phyloP scores from a whole-genome alignment of 2,888 invertebrate species.

The Drosophila stalkeri region DNA sequence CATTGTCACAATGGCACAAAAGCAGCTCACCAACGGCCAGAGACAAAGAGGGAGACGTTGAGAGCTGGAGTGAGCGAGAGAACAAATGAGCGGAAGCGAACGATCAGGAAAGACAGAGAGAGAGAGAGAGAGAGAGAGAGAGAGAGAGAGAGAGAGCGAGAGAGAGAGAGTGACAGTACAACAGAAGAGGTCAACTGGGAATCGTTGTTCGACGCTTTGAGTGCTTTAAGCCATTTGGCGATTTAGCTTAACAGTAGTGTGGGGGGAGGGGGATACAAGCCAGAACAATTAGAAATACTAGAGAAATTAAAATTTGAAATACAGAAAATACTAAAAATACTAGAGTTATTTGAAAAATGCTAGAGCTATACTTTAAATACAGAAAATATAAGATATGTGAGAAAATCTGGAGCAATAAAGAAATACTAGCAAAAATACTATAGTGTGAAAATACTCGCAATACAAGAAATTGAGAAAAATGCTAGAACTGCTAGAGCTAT shows the following conservation, averaged over 20 bases:
- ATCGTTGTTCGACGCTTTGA: conserved; percentile 18
- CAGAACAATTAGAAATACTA: neutral
- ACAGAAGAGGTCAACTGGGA: conserved; percentile 40
- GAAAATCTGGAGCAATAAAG: no score
- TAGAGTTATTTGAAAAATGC: neutral
- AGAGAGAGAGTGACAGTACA: conserved; percentile 12
- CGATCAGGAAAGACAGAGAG: conserved; percentile 1
- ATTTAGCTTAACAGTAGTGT: neutral
- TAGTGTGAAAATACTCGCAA: neutral
- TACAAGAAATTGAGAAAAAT: neutral
- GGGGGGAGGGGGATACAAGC: no score
- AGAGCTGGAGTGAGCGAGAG: neutral
- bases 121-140: no score
- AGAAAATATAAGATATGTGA: no score
- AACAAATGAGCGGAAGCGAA: conserved; percentile 1
- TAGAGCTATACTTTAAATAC: neutral
- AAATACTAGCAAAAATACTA: neutral
- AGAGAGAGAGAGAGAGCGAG: no score
- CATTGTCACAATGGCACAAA: conserved; percentile 64
- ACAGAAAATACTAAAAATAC: neutral
- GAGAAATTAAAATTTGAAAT: neutral
- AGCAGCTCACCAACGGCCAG: conserved; percentile 25
- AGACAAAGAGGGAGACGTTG: neutral
- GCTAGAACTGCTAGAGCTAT: no score
- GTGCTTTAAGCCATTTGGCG: conserved; percentile 20